Evolutionary conservation across 2,888 invertebrate species (phyloP), one percentile per base, ranked within the genome.

Genomic region (Stenodema calcarata): DNA sequence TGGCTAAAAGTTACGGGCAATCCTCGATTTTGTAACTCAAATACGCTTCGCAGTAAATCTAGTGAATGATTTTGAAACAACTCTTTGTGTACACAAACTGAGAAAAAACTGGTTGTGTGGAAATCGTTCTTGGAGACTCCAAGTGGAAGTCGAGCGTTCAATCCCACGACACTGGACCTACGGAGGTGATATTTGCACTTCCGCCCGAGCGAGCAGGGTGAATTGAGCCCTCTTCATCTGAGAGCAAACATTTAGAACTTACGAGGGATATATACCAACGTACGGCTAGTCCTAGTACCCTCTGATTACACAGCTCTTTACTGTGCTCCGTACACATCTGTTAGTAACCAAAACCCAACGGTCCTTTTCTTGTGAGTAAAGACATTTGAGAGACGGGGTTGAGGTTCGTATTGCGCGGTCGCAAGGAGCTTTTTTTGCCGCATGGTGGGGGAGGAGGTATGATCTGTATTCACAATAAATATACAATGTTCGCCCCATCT

Each of bases 161-260:
- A 50, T 82, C 82, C 62, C 82, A 82, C 82, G 82, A 41, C 82
- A 82, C 82, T 69, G 41, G 41, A 54, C 76, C 76, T 35, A 6
- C 44, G 42, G 44, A 82, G 82, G 82, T 82, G 54, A 82, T 82
- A 82, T 82, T 82, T 82, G 82, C 82, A 82, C 62, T 82, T 82
- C 69, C 82, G 69, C 82, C 82, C 82, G 82, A 82, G 35, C 54
- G 69, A 35, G 82, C 62, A 23, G 62, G 54, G n/a, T 82, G 82
- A 82, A 82, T 82, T 41, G 54, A 23, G 30, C 82, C 82, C 82
- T 69, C 69, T 69, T 82, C 82, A 82, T 82, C 62, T 41, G 62
- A 82, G 54, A n/a, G 82, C 82, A 82, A 82, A 82, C 82, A 82
- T 82, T 82, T 54, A 62, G 62, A 54, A 54, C 62, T 82, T 62